Conservation (phyloP, 2,113 vertebrate species). For the Nothobranchius furzeri region DNA sequence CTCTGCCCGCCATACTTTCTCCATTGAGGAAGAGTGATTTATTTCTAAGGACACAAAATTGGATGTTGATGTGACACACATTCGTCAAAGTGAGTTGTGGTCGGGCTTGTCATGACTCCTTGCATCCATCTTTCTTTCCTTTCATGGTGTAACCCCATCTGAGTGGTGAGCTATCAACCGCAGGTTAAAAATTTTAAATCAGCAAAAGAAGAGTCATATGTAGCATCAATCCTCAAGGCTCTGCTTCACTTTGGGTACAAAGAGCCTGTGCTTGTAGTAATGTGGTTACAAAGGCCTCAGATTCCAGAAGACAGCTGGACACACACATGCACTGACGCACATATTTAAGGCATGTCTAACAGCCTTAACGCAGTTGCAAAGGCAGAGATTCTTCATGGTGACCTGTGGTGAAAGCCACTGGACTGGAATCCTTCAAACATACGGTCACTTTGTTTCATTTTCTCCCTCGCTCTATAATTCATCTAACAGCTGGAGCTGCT, state of each 20-base stretch:
- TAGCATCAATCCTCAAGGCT: slow-evolving; percentile 29
- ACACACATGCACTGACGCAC: slow-evolving; percentile 12
- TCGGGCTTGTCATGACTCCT: not conserved
- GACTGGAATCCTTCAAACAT: slow-evolving; percentile 10
- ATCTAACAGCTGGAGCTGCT: slow-evolving; percentile 5
- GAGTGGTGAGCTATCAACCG: slow-evolving; percentile 9
- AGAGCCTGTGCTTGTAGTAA: slow-evolving; percentile 50
- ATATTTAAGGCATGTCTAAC: slow-evolving; percentile 25
- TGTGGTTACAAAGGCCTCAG: slow-evolving; percentile 38
- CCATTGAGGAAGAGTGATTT: not conserved
- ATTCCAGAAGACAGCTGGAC: slow-evolving; percentile 68
- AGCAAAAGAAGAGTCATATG: slow-evolving; percentile 27
- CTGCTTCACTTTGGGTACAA: slow-evolving; percentile 47
- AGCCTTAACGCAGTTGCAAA: slow-evolving; percentile 31
- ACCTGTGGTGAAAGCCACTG: slow-evolving; percentile 22
- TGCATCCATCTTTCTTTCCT: not conserved
- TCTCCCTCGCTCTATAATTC: not conserved
- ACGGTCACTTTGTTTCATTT: slow-evolving; percentile 4
- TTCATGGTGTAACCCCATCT: not conserved
- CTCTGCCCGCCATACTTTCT: slow-evolving; percentile 39
- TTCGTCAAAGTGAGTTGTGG: not conserved
- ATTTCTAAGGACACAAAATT: slow-evolving; percentile 26
- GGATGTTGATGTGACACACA: slow-evolving; percentile 6
- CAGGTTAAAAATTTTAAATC: slow-evolving; percentile 36
- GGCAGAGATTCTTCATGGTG: slow-evolving; percentile 10